Base-by-base conservation (phyloP, 1,140 invertebrate genomes). In the Thaumetopoea pityocampa region DNA sequence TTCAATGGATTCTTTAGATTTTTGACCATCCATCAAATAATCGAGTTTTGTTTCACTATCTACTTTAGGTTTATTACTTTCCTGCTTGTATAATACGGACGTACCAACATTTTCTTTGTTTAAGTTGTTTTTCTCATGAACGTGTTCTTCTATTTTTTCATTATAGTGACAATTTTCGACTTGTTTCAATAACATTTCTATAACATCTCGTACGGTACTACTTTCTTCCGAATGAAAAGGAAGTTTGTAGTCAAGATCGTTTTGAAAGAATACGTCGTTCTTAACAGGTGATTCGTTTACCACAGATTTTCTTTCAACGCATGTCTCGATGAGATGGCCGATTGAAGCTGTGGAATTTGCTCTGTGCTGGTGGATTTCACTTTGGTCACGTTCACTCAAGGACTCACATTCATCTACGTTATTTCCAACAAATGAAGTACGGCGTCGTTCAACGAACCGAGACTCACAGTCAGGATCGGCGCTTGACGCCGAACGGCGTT, bases 11-110 rank as follows among this genome's bases (percentile, higher is more conserved):
- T 69, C 62, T 30, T 49, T 67, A 12, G 27, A 47, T 30, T 42
- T 46, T 28, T 71, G 67, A 50, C 28, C 46, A 37, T 62, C 66
- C 11, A 42, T 34, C 14, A 49, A 40, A 33, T 59, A 46, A 22
- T 66, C 59, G 28, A 55, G 34, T 55, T 61, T 71, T 40, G 18
- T 63, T 40, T 69, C 59, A 8, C 32, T 52, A 32, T 54, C 51
- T 35, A 59, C 23, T 37, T 51, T 59, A 11, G 41, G 36, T 51
- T 55, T 61, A 15, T 53, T 32, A 41, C 54, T 53, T 24, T 67
- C 59, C 30, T 67, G 55, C 12, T 48, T 56, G 17, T 37, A 35
- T 30, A 49, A 41, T 23, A 67, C 58, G 7, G 46, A 27, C 41
- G 62, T 64, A 14, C 41, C 41, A 19, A 42, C 35, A 44, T 40